A percentile compares a stretch with the other conserved stretches of the same genome.
Evolutionary conservation across 1,140 invertebrate species (phyloP).

Genomic region (Danaus plexippus): DNA sequence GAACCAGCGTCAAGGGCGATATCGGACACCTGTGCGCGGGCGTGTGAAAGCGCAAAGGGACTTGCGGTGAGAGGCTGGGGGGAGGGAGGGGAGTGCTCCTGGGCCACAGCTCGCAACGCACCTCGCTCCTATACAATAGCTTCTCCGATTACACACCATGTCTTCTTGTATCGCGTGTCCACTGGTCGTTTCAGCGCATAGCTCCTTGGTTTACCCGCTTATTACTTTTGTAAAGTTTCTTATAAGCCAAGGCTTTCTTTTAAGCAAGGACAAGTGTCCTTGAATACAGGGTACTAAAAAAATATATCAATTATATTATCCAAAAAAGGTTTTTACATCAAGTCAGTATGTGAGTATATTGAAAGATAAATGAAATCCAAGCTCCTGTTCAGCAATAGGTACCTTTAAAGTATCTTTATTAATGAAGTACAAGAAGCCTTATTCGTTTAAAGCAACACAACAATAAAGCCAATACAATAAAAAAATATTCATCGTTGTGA

Average conservation of each 20-base stretch:
- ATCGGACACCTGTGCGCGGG: constrained; percentile 64
- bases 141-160: constrained; percentile 61
- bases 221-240: constrained; percentile 58
- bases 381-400: too few relatives aligned
- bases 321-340: too few relatives aligned
- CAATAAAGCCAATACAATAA: too few relatives aligned
- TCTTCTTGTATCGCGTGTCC: constrained; percentile 67
- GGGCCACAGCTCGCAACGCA: constrained; percentile 64
- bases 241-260: constrained; percentile 24
- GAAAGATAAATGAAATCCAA: too few relatives aligned
- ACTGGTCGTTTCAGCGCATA: constrained; percentile 43
- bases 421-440: too few relatives aligned
- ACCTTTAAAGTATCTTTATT: too few relatives aligned
- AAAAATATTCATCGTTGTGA: too few relatives aligned
- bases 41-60: constrained; percentile 58
- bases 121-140: constrained; percentile 60
- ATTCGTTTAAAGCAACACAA: too few relatives aligned
- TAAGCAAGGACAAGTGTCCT: too few relatives aligned
- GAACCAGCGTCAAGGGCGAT: constrained; percentile 61
- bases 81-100: constrained; percentile 19
- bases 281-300: too few relatives aligned
- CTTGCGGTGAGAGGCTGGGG: constrained; percentile 17
- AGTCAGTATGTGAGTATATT: too few relatives aligned
- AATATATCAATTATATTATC: too few relatives aligned
- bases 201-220: constrained; percentile 52